Evolutionary conservation across 37 sponge, comb jelly and placozoan genomes (phyloP), one percentile per base, ranked within the genome.

Genomic region (Aplysina aerophoba): DNA sequence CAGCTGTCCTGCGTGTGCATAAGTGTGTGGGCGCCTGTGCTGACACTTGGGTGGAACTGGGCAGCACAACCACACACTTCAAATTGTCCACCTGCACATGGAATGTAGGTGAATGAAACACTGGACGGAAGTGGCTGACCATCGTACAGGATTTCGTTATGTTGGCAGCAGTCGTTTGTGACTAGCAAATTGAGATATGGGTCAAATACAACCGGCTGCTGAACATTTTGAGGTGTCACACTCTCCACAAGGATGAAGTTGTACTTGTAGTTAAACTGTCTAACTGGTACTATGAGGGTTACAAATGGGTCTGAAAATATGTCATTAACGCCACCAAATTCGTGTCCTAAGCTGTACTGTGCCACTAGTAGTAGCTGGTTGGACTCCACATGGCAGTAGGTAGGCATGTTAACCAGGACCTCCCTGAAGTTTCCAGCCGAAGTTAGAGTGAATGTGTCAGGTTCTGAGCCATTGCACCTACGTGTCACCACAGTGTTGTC

Each of bases 261-360:
- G 50, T 75, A 75, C 54, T 75, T 53, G 13, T 75, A 41, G 33
- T 25, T 39, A 36, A n/a, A 50, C 54, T 75, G 78, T 11, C 53
- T 25, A 37, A 75, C 50, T 40, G 78, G 78, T 4, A 54, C 54
- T 0, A 75, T 41, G 54, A 75, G 39, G 53, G 3, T 19, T 53
- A 75, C 41, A 25, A 75, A 75, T 0, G 78, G 78, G 11, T 75
- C 78, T 3, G 78, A 2, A 2, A 24, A 0, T 25, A 41, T 75
- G 15, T 17, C 22, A n/a, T n/a, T n/a, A n/a, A n/a, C n/a, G 35
- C 41, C 53, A 75, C 41, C 78, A 75, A 39, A 75, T 0, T 39
- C n/a, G 1, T 37, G 24, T 39, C 78, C 53, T 1, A 75, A 44
- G 24, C 25, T 16, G 41, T 40, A 39, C 38, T 40, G 44, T 24